These are phyloP conservation scores for Cisticola juncidis DNA, from an alignment of 2,113 vertebrate genomes.

Conservation along the genomic window DNA sequence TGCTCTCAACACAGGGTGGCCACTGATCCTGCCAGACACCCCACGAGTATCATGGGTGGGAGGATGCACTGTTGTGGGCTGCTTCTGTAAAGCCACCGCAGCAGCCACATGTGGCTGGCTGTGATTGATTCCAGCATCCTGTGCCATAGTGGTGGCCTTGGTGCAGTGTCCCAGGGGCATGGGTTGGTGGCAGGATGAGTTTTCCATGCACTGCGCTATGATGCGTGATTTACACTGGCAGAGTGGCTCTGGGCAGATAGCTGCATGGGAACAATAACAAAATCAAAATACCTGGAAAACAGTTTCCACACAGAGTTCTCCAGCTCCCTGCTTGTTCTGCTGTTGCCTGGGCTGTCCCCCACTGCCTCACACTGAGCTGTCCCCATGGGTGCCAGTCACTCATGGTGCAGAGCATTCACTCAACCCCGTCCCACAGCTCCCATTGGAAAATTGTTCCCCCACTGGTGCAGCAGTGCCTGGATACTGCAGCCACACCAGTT, in stretches of 20 bases:
- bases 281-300: not conserved
- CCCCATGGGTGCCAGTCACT: not conserved
- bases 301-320: not conserved
- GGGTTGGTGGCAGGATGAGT: rapidly evolving
- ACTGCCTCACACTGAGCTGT: not conserved
- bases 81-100: not conserved
- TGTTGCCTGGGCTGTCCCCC: no score
- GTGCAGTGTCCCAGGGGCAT: rapidly evolving
- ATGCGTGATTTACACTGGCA: not conserved
- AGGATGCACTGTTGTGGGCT: not conserved
- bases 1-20: rapidly evolving
- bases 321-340: not conserved
- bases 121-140: rapidly evolving
- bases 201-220: rapidly evolving
- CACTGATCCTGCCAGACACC: not conserved
- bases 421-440: not conserved
- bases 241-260: not conserved
- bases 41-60: rapidly evolving
- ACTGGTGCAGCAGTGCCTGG: rapidly evolving
- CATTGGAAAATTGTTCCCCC: not conserved
- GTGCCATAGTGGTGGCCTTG: not conserved
- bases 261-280: not conserved
- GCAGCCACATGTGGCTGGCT: not conserved
- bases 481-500: not conserved
- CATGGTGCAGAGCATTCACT: rapidly evolving